phyloP scores from a whole-genome alignment of 23 tunicate species.

The Trididemnum miniatum region DNA sequence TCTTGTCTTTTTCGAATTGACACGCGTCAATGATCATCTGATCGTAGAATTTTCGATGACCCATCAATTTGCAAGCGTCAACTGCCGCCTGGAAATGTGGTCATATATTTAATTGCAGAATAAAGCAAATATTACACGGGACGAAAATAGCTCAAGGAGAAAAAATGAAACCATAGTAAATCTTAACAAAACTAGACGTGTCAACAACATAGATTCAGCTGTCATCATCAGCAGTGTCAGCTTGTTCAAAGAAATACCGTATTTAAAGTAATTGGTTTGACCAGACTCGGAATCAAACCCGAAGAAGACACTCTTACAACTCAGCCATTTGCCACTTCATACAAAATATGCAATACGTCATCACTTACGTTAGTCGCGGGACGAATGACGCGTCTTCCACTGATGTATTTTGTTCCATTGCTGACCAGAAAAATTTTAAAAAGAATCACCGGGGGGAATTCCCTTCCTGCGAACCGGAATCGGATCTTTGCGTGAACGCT shows the following conservation, averaged over 20 bases:
- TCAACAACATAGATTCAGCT: too few species aligned
- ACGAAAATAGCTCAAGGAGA: too few species aligned
- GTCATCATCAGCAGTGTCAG: too few species aligned
- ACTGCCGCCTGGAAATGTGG: conserved; percentile 64
- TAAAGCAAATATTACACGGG: too few species aligned
- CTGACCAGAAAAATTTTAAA: conserved; percentile 82
- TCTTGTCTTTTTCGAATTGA: conserved; percentile 91
- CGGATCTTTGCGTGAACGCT: conserved; percentile 83
- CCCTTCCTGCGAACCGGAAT: conserved; percentile 83
- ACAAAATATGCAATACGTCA: neutral
- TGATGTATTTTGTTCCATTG: conserved; percentile 78
- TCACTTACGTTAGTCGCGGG: conserved; percentile 72
- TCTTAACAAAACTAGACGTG: too few species aligned
- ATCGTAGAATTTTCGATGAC: conserved; percentile 89
- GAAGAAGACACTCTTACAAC: too few species aligned
- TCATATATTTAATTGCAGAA: too few species aligned
- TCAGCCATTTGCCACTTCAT: neutral
- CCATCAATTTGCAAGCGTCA: conserved; percentile 89
- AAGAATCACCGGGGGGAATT: conserved; percentile 86
- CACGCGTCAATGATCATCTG: conserved; percentile 96
- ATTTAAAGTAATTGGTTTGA: too few species aligned
- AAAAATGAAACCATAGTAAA: too few species aligned
- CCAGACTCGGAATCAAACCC: too few species aligned
- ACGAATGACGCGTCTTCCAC: conserved; percentile 72
- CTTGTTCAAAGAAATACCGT: too few species aligned